phyloP scores from a whole-genome alignment of 2,888 invertebrate species.

The Invenusta paracnida region DNA sequence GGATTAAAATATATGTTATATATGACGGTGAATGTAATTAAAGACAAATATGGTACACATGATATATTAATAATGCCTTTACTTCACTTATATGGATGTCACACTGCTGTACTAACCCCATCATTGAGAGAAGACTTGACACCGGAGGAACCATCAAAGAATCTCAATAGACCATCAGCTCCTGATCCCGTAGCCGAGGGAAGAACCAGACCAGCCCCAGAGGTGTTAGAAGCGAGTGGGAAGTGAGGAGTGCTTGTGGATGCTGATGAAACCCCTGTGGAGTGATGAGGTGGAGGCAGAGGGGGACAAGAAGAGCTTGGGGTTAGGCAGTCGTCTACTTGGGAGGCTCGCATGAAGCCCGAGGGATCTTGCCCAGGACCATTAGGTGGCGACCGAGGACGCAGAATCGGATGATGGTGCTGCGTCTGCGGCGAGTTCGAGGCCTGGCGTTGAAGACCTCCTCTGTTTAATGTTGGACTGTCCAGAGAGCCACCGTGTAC shows the following conservation, averaged over 20 bases:
- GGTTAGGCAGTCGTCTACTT: neutral
- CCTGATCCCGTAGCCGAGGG: neutral
- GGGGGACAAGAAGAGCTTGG: neutral
- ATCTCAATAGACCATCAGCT: neutral
- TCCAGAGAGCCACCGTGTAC: neutral
- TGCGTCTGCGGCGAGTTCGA: neutral
- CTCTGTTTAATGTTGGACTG: neutral
- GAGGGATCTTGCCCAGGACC: neutral
- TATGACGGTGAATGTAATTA: no score
- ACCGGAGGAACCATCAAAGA: neutral
- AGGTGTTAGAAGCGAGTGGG: neutral
- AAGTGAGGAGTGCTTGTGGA: neutral
- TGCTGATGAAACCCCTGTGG: no score
- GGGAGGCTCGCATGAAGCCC: neutral
- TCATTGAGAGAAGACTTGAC: neutral
- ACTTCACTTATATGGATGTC: no score
- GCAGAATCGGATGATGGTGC: neutral
- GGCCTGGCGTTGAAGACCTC: neutral
- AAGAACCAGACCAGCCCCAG: neutral
- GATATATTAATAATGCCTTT: no score
- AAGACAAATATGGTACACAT: no score
- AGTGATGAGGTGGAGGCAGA: neutral
- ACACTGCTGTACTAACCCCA: neutral
- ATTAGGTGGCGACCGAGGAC: neutral
- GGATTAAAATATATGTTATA: no score